Evolutionary conservation across 2,888 invertebrate species (phyloP), one percentile per base, ranked within the genome.

Genomic region (Lobophora halterata): DNA sequence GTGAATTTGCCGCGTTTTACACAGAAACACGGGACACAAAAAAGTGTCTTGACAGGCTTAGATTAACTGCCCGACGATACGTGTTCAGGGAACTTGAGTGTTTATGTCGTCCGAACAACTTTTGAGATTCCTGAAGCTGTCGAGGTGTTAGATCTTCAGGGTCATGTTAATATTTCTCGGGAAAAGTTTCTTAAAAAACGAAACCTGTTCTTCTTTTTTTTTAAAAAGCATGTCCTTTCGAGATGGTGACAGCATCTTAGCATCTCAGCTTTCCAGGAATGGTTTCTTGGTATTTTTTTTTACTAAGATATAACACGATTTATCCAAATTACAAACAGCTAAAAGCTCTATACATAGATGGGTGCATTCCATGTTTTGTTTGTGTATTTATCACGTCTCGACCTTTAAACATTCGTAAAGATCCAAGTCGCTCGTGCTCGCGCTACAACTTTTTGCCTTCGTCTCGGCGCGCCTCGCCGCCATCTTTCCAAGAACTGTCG

Each of bases 401-500:
- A 44, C 62, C 64, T 58, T 50, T 35, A 18, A 74, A 67, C 59
- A 65, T 67, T 63, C 61, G 57, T 53, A 39, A 58, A 59, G 59
- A 63, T 57, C 49, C 51, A 61, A 55, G 43, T 43, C 70, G 72
- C 79, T 74, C 79, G 81, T 76, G 80, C 73, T 67, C 65, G 60
- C 54, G 60, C 65, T 64, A 61, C 60, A 32, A 67, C 68, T 79
- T 79, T 78, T 79, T 77, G 71, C 49, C 48, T 47, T 49, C 50
- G 52, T 54, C 51, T 33, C 35, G 35, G 32, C 32, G 32, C 58
- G 58, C 54, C 58, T 52, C 55, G 61, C 69, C 72, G 70, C 69
- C 71, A 60, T 65, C 59, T 65, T 85, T 83, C 83, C 59, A 50
- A 74, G 83, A 85, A 85, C 58, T 72, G 77, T 73, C 76, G 65